These are phyloP conservation scores for Sparus aurata DNA, from an alignment of 2,797 vertebrate species.

Conservation along the genomic window DNA sequence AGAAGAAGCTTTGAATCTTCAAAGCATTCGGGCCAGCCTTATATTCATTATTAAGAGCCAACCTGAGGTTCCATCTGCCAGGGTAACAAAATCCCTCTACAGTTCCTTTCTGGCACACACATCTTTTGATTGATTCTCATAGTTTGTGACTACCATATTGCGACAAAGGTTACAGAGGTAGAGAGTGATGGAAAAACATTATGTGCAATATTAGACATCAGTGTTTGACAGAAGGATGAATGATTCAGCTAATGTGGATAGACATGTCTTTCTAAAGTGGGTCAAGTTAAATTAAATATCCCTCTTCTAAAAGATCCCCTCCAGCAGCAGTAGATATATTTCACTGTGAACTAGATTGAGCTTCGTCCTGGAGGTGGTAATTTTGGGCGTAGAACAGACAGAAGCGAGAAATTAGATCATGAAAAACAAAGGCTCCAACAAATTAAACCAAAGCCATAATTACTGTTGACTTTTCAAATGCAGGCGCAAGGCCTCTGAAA, in stretches of 20 bases:
- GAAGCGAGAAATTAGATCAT: constrained; percentile 46
- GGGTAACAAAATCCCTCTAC: not conserved
- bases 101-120: not conserved
- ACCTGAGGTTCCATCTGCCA: not conserved
- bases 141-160: constrained; percentile 15
- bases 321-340: constrained; percentile 16
- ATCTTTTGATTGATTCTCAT: constrained; percentile 2
- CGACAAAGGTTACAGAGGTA: not conserved
- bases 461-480: constrained; percentile 40
- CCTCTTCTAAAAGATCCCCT: constrained; percentile 21
- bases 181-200: not conserved
- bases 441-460: constrained; percentile 16
- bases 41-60: not conserved
- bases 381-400: constrained; percentile 37
- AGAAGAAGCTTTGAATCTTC: too few species aligned
- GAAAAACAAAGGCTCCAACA: constrained; percentile 15
- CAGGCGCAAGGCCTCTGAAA: constrained; percentile 25
- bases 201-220: not conserved
- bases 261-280: constrained; percentile 29
- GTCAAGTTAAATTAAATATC: constrained; percentile 49
- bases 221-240: not conserved
- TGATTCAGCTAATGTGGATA: not conserved
- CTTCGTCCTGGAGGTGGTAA: constrained; percentile 14
- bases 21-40: too few species aligned
- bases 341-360: constrained; percentile 29